phyloP scores from a whole-genome alignment of 2,888 invertebrate genomes.

The Dicyrtoma fusca region DNA sequence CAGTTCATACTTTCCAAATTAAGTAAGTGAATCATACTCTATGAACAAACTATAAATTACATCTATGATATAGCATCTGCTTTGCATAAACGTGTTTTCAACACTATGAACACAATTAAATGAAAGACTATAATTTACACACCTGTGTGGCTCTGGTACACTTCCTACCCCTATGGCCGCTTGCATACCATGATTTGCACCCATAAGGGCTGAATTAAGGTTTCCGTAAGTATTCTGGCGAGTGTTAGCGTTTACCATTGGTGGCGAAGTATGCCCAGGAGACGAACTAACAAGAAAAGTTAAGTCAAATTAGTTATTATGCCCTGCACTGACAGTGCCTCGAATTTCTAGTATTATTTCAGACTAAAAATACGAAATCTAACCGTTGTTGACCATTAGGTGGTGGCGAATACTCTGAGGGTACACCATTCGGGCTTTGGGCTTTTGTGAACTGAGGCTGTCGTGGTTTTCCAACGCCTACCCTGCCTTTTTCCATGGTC shows the following conservation, averaged over 20 bases:
- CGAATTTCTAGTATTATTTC: background rate
- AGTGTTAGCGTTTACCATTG: constrained; percentile 25
- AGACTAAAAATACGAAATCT: too few relatives aligned
- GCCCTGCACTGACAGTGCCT: background rate
- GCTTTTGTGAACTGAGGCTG: constrained; percentile 19
- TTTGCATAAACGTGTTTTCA: too few relatives aligned
- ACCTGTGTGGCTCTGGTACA: constrained; percentile 19
- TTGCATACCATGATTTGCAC: constrained; percentile 22
- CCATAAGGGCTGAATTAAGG: constrained; percentile 25
- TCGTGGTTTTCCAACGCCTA: constrained; percentile 15
- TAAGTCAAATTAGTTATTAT: background rate
- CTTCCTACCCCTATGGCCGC: constrained; percentile 19
- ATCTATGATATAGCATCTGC: too few relatives aligned
- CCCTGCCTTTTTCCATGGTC: constrained; percentile 19
- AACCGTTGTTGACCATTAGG: constrained; percentile 33
- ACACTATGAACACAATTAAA: too few relatives aligned
- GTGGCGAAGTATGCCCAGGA: constrained; percentile 30
- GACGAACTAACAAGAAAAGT: constrained; percentile 20
- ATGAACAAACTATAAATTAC: too few relatives aligned
- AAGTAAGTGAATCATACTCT: background rate
- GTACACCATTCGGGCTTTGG: constrained; percentile 16
- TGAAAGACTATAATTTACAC: background rate
- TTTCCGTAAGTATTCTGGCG: constrained; percentile 29
- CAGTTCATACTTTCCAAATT: background rate
- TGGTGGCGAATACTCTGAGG: constrained; percentile 29